Percentiles rank a stretch among this genome's conserved stretches.
Evolutionary conservation across 2,797 vertebrate genomes (phyloP).

Genomic region (Argya squamiceps): DNA sequence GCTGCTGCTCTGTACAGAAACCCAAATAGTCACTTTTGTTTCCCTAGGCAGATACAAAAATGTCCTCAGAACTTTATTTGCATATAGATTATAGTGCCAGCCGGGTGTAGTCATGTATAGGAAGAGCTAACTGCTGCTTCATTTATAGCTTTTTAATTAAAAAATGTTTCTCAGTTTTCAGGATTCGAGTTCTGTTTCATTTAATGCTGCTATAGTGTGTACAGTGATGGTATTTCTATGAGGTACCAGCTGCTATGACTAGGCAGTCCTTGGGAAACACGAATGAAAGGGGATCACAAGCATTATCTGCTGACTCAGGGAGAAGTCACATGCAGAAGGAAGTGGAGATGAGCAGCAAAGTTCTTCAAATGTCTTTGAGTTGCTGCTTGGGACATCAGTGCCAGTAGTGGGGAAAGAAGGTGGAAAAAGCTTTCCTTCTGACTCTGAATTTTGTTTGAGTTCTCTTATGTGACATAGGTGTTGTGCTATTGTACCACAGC

Average conservation of each 20-base stretch:
- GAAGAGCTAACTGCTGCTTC: conserved; percentile 22
- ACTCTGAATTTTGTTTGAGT: neutral
- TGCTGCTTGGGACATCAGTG: neutral
- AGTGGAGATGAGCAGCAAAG: neutral
- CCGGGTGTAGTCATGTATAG: neutral
- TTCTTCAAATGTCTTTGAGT: conserved; percentile 22
- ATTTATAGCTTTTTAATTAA: conserved; percentile 53
- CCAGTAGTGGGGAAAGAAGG: neutral
- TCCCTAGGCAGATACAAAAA: conserved; percentile 32
- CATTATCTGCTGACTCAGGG: conserved; percentile 34
- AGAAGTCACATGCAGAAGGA: conserved; percentile 27
- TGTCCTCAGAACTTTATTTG: conserved; percentile 54
- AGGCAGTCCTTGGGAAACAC: neutral
- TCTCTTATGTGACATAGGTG: neutral
- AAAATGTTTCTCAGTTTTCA: neutral
- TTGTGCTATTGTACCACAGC: neutral
- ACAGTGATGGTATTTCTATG: neutral
- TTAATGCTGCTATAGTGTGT: neutral
- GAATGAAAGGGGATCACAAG: neutral
- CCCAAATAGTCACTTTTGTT: neutral
- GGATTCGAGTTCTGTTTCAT: neutral
- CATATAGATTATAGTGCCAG: conserved; percentile 47
- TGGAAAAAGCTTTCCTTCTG: neutral
- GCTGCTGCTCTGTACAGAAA: neutral
- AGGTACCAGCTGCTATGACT: neutral